A percentile compares a stretch with the other conserved stretches of the same genome.
phyloP scores from a whole-genome alignment of 92 coral and sea anemone species.

The Palythoa grandis region DNA sequence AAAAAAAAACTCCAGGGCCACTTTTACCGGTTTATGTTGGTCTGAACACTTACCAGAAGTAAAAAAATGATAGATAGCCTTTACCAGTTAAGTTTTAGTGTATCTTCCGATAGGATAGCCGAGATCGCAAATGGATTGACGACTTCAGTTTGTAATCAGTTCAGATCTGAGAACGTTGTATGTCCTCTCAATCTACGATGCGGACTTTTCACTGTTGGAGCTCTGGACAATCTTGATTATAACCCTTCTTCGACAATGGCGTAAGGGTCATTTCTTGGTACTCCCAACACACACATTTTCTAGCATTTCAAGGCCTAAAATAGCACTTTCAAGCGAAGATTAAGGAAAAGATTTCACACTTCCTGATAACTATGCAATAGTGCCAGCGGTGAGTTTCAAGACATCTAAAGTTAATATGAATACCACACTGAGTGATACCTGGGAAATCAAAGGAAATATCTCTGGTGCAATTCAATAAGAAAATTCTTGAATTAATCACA shows the following conservation, averaged over 20 bases:
- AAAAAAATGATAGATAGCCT: neutral
- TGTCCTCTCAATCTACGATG: neutral
- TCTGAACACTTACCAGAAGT: neutral
- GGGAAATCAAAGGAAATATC: constrained; percentile 19
- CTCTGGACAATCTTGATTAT: neutral
- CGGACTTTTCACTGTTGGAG: neutral
- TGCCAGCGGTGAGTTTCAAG: constrained; percentile 11
- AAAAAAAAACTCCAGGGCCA: neutral
- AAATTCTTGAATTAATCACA: constrained; percentile 21
- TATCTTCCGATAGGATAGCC: neutral
- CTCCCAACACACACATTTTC: neutral
- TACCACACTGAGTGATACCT: neutral
- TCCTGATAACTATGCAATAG: constrained; percentile 25
- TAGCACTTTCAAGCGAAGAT: constrained; percentile 1
- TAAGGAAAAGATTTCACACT: constrained; percentile 17
- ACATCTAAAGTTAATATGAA: constrained; percentile 1
- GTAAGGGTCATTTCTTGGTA: neutral
- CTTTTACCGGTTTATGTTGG: neutral
- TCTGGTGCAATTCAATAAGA: constrained; percentile 24
- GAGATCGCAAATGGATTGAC: neutral
- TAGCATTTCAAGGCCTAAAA: constrained; percentile 11
- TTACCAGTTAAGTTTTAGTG: neutral
- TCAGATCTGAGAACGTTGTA: neutral
- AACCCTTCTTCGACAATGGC: neutral
- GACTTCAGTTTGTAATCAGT: neutral